Evolutionary conservation across 2,888 invertebrate species (phyloP).

Genomic region (Polyommatus icarus): DNA sequence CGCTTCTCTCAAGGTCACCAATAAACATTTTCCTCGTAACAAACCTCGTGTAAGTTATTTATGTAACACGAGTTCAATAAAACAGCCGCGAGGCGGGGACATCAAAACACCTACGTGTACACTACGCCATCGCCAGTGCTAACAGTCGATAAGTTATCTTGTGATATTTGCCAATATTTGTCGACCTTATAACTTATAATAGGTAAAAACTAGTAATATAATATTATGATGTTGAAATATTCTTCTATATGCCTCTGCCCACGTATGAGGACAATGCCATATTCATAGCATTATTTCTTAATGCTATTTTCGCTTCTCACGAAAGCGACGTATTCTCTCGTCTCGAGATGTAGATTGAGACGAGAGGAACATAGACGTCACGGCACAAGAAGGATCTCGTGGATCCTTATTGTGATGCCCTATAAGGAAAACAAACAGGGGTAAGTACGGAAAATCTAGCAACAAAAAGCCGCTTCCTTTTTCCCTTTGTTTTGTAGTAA

Average conservation of each 20-base stretch:
- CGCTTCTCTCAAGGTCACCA: background rate
- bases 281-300: background rate
- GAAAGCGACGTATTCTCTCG: too few species aligned
- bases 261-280: background rate
- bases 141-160: conserved; percentile 1
- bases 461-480: background rate
- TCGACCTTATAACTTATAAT: background rate
- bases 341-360: too few species aligned
- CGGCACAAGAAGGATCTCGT: too few species aligned
- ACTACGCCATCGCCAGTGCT: background rate
- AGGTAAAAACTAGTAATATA: background rate
- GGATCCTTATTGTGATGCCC: too few species aligned
- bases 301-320: background rate
- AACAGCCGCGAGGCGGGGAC: background rate
- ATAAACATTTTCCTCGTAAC: background rate
- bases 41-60: background rate
- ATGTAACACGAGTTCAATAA: background rate
- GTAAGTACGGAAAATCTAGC: too few species aligned
- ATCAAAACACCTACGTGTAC: background rate
- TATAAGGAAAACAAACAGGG: too few species aligned
- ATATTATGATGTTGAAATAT: background rate
- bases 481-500: background rate
- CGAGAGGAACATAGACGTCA: too few species aligned
- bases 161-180: conserved; percentile 6
- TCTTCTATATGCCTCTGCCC: background rate